phyloP scores from a whole-genome alignment of 2,888 invertebrate genomes.

The Hypomecis atomaria region DNA sequence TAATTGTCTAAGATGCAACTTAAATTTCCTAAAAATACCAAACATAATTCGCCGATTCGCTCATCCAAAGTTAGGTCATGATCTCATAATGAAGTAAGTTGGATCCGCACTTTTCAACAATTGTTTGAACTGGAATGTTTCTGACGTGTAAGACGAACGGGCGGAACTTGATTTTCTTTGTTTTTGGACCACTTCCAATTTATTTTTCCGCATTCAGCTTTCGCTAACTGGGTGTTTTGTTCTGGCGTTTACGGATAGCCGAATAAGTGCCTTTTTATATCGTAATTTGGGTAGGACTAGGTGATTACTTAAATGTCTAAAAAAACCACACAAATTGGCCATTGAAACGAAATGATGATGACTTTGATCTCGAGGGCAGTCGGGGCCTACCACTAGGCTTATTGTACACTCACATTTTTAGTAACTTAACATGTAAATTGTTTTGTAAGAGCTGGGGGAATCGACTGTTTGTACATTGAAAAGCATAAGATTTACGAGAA shows the following conservation, averaged over 20 bases:
- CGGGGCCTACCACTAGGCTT: too few species aligned
- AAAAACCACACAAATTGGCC: too few species aligned
- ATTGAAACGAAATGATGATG: too few species aligned
- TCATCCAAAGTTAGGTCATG: constrained; percentile 19
- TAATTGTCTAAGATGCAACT: too few species aligned
- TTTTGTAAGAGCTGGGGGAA: too few species aligned
- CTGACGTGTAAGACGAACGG: constrained; percentile 30
- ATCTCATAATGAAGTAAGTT: constrained; percentile 33
- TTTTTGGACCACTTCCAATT: constrained; percentile 26
- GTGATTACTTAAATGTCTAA: too few species aligned
- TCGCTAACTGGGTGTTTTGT: constrained; percentile 9
- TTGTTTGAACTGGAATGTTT: constrained; percentile 33
- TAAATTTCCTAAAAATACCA: background rate
- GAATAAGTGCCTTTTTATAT: background rate
- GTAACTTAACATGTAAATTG: too few species aligned
- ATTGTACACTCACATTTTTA: too few species aligned
- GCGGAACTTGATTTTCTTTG: constrained; percentile 29
- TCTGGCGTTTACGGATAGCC: constrained; percentile 2
- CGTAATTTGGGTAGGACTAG: too few species aligned
- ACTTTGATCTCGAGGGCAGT: too few species aligned
- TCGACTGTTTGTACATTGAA: too few species aligned
- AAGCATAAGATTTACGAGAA: too few species aligned
- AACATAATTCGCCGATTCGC: constrained; percentile 11
- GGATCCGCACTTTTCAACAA: constrained; percentile 25
- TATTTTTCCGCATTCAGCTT: constrained; percentile 16